These are phyloP conservation scores for Xanthostigma xanthostigma DNA, from an alignment of 2,888 invertebrate species.

Conservation along the genomic window DNA sequence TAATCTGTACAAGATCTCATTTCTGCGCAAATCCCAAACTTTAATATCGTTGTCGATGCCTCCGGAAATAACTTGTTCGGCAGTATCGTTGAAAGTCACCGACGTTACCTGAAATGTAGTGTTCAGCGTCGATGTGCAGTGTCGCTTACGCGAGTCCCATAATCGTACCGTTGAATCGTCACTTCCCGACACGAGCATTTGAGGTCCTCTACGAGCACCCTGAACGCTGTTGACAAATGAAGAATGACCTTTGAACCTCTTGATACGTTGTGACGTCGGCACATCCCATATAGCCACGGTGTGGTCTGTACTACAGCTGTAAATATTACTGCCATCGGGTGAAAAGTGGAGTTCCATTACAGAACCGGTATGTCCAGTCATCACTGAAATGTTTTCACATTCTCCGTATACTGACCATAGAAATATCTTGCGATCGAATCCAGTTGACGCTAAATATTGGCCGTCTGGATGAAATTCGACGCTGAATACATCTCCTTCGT, in stretches of 20 bases:
- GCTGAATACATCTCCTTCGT: constrained; percentile 90
- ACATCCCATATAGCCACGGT: constrained; percentile 94
- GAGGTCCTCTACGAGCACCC: constrained; percentile 75
- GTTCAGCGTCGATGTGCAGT: constrained; percentile 57
- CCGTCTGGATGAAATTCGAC: constrained; percentile 95
- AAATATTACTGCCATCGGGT: constrained; percentile 69
- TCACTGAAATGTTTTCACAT: constrained; percentile 88
- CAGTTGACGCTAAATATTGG: constrained; percentile 81
- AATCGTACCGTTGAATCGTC: constrained; percentile 89
- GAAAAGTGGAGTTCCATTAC: constrained; percentile 86
- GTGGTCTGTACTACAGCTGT: constrained; percentile 87
- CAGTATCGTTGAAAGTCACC: constrained; percentile 87
- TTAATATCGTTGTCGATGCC: constrained; percentile 97
- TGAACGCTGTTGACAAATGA: constrained; percentile 61
- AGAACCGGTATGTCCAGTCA: constrained; percentile 91
- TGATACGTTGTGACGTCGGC: constrained; percentile 70
- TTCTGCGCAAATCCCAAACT: constrained; percentile 92
- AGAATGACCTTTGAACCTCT: constrained; percentile 75
- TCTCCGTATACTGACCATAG: constrained; percentile 97
- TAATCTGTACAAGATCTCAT: constrained; percentile 66
- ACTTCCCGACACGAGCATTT: constrained; percentile 80
- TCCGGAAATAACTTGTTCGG: constrained; percentile 86
- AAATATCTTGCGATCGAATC: constrained; percentile 88
- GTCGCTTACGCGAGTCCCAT: constrained; percentile 85
- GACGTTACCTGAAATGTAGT: constrained; percentile 67